Evolutionary conservation across 2,113 vertebrate species (phyloP), one percentile per base, ranked within the genome.

Genomic region (Apteryx owenii): DNA sequence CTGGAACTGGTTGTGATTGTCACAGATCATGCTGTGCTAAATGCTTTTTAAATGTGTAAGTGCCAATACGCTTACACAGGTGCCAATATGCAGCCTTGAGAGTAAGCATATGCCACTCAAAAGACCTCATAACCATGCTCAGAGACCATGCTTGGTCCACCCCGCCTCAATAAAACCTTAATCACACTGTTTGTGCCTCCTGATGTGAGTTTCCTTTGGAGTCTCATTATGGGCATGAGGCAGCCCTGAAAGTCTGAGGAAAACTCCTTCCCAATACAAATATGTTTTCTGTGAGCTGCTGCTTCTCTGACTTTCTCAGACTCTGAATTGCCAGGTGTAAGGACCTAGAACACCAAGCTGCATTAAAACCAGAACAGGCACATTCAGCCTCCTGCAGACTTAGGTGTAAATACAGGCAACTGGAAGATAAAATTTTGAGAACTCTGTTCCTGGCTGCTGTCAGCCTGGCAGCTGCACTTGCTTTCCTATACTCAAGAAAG

Each of bases 121-220:
- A 64, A 62, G 79, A 53, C 31, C 25, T 78, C 1, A 0, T 28
- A 36, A 42, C 15, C 15, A 13, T 12, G n/a, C 29, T 91, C 33
- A 20, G n/a, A 85, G 53, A 62, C 25, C 2, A 14, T 3, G 0
- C 14, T 20, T 0, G 0, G 29, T 62, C 71, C 58, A 12, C 79
- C 18, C 33, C 11, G 25, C 48, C 69, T 68, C n/a, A 75, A 54
- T 18, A 71, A 66, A 92, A 36, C 46, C 58, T 71, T 54, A 12
- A 53, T 58, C 69, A 69, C 22, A 17, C 28, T 46, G 9, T 25
- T 3, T 64, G 6, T 69, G 85, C 76, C 17, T 84, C 54, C 25
- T 28, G n/a, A 46, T 7, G 23, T 0, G 0, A 1, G 0, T 36
- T 72, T 70, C 48, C 26, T 50, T 62, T 1, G 0, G 22, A 62